Evolutionary conservation across 1,140 invertebrate genomes (phyloP).

Genomic region (Drosophila triauraria): DNA sequence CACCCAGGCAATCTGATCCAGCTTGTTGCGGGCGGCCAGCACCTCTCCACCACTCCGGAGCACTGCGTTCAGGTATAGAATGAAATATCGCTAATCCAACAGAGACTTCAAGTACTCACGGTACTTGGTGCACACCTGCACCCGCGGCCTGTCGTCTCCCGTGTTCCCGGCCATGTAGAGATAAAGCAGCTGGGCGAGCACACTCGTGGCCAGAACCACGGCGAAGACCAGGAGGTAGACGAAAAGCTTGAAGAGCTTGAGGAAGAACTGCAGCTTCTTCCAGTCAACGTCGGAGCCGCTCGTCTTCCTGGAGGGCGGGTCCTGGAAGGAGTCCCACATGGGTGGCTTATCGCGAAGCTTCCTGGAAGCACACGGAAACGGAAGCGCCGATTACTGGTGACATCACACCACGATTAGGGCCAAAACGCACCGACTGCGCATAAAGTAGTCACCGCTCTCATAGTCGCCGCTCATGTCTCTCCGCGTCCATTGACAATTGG

Average conservation of each 20-base stretch:
- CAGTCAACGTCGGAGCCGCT: constrained; percentile 94
- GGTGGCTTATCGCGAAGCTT: constrained; percentile 58
- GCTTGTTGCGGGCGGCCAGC: constrained; percentile 84
- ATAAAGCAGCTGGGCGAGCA: constrained; percentile 92
- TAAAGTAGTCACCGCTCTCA: constrained; percentile 52
- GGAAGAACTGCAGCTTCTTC: constrained; percentile 92
- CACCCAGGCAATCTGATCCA: constrained; percentile 95
- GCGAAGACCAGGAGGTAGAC: constrained; percentile 93
- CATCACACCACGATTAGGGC: constrained; percentile 7
- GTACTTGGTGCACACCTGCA: constrained; percentile 91
- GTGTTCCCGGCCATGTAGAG: constrained; percentile 97
- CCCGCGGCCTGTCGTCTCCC: constrained; percentile 88
- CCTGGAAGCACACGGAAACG: constrained; percentile 30
- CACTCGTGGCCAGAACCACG: constrained; percentile 91
- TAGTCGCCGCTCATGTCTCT: constrained; percentile 70
- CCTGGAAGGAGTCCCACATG: constrained; percentile 86
- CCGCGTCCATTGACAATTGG: constrained; percentile 21
- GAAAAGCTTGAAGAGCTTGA: constrained; percentile 93
- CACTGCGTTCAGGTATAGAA: constrained; percentile 23
- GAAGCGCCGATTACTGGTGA: constrained; percentile 3
- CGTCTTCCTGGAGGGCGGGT: constrained; percentile 93
- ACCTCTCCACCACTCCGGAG: constrained; percentile 44
- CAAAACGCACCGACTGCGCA: constrained; percentile 57
- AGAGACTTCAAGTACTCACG: constrained; percentile 54
- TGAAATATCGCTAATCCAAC: constrained; percentile 2